phyloP scores from a whole-genome alignment of 2,797 vertebrate genomes.

The Nyctibius grandis region DNA sequence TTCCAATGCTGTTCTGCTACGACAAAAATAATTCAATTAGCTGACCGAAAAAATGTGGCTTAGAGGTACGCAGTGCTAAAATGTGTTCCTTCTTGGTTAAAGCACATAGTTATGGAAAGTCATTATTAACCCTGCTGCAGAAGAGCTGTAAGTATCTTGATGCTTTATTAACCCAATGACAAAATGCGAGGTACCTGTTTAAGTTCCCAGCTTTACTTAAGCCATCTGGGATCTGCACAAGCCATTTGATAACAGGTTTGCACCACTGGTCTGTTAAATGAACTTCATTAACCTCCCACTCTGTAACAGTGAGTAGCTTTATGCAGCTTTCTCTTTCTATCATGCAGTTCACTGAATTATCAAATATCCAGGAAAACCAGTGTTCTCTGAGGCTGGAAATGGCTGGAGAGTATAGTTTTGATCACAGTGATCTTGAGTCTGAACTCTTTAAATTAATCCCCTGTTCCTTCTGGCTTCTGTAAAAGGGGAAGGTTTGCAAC shows the following conservation, averaged over 20 bases:
- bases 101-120: not conserved
- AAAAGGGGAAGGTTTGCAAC: not conserved
- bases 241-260: constrained; percentile 36
- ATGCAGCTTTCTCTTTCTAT: not conserved
- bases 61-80: not conserved
- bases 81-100: not conserved
- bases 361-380: not conserved
- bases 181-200: constrained; percentile 1
- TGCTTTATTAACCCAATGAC: not conserved
- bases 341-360: not conserved
- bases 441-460: constrained; percentile 5
- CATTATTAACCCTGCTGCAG: not conserved
- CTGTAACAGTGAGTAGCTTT: not conserved
- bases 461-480: not conserved
- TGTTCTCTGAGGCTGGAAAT: not conserved
- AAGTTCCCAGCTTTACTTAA: not conserved
- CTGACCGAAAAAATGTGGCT: not conserved
- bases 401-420: not conserved
- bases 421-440: not conserved
- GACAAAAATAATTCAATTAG: constrained; percentile 5
- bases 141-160: not conserved
- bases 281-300: constrained; percentile 50
- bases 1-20: not conserved
- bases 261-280: constrained; percentile 60
- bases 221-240: constrained; percentile 34